Evolutionary conservation across 2,113 vertebrate species (phyloP).

Genomic region (Daphoenositta chrysoptera): DNA sequence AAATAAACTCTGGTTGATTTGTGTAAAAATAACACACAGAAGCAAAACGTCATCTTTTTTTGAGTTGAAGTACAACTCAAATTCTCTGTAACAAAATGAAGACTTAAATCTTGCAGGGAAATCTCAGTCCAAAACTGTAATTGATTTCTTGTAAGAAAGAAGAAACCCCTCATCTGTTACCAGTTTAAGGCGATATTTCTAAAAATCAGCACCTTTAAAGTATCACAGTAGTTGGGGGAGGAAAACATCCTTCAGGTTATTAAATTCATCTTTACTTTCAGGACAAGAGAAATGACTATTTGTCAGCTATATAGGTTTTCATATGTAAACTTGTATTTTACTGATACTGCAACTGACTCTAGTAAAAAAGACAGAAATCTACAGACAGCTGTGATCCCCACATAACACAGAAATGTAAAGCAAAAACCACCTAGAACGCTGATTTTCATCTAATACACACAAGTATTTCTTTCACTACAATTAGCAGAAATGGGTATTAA

Average conservation of each 20-base stretch:
- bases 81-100: not conserved
- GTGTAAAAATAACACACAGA: not conserved
- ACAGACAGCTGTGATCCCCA: not conserved
- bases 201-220: not conserved
- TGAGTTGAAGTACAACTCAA: not conserved
- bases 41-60: not conserved
- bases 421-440: rapidly evolving
- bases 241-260: not conserved
- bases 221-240: not conserved
- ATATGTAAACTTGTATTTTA: not conserved
- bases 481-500: not conserved
- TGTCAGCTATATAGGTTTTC: not conserved
- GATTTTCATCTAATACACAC: not conserved
- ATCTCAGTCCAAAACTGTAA: not conserved
- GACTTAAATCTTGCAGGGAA: constrained; percentile 1
- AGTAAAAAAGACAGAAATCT: not conserved
- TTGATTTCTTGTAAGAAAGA: not conserved
- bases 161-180: not conserved
- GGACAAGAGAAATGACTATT: not conserved
- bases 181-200: not conserved
- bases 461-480: not conserved
- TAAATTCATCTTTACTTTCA: not conserved
- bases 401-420: not conserved
- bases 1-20: constrained; percentile 30
- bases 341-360: rapidly evolving